Evolutionary conservation across 2,797 vertebrate genomes (phyloP).

Genomic region (Rhinella marina): DNA sequence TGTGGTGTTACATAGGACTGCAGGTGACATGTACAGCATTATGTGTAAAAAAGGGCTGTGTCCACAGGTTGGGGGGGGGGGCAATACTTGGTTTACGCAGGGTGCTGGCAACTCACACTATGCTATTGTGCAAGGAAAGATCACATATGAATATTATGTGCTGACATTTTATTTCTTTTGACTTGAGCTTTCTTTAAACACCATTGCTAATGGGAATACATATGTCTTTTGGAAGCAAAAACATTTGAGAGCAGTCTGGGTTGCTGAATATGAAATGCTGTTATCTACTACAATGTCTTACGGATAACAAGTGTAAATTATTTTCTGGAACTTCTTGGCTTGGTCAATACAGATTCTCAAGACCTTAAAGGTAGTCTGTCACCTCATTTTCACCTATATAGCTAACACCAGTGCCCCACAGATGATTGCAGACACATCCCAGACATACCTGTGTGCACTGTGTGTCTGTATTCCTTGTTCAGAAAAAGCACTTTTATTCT

Average conservation of each 20-base stretch:
- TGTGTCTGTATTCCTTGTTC: too few species aligned
- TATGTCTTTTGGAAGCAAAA: not conserved
- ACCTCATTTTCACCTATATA: too few species aligned
- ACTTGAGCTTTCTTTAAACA: not conserved
- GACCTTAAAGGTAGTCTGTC: too few species aligned
- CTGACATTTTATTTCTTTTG: not conserved
- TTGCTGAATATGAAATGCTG: not conserved
- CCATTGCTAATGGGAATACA: not conserved
- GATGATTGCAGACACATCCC: too few species aligned
- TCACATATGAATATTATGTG: not conserved
- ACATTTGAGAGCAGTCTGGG: not conserved
- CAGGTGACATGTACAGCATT: too few species aligned
- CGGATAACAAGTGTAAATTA: conserved; percentile 12
- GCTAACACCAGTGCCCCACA: too few species aligned
- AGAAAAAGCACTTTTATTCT: too few species aligned
- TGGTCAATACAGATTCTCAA: not conserved
- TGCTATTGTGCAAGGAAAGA: not conserved
- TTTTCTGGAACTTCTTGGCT: not conserved
- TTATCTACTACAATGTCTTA: not conserved
- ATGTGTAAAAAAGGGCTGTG: too few species aligned
- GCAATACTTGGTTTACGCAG: too few species aligned
- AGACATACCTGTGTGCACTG: too few species aligned
- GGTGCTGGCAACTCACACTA: not conserved
- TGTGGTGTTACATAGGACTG: too few species aligned
- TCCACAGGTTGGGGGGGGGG: too few species aligned